Conservation (phyloP, 2,888 invertebrate species). For the Polydesmus complanatus region DNA sequence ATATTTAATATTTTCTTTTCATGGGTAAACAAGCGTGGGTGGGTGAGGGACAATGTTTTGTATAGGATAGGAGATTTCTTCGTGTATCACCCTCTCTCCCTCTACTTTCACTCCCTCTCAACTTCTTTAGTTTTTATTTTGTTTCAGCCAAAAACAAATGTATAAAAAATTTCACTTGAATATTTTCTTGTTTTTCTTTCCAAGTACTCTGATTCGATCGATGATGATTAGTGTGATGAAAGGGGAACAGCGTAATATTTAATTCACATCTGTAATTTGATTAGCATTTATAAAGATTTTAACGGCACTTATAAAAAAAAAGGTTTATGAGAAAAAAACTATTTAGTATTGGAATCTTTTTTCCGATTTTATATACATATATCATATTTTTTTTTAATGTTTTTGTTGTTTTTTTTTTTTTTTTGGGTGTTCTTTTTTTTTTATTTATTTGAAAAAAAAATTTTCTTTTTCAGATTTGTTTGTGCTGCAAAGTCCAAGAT, state of each 20-base stretch:
- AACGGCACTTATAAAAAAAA: not conserved
- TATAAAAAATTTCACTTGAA: not conserved
- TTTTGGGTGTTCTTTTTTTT: too few species aligned
- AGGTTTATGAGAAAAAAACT: not conserved
- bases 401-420: too few species aligned
- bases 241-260: not conserved
- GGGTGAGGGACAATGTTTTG: not conserved
- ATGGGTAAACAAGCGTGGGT: not conserved
- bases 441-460: too few species aligned
- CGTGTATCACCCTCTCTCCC: not conserved
- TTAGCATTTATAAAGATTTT: not conserved
- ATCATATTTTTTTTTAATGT: too few species aligned
- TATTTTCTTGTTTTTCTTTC: not conserved
- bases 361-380: too few species aligned
- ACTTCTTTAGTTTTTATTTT: too few species aligned
- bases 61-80: not conserved
- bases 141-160: not conserved
- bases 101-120: too few species aligned
- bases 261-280: not conserved
- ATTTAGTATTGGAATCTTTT: too few species aligned
- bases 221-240: not conserved
- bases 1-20: too few species aligned
- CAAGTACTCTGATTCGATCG: not conserved
- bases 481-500: too few species aligned
- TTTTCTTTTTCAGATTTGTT: too few species aligned